Evolutionary conservation across 2,888 invertebrate genomes (phyloP), one percentile per base, ranked within the genome.

Genomic region (Kryphioiulus occultus): DNA sequence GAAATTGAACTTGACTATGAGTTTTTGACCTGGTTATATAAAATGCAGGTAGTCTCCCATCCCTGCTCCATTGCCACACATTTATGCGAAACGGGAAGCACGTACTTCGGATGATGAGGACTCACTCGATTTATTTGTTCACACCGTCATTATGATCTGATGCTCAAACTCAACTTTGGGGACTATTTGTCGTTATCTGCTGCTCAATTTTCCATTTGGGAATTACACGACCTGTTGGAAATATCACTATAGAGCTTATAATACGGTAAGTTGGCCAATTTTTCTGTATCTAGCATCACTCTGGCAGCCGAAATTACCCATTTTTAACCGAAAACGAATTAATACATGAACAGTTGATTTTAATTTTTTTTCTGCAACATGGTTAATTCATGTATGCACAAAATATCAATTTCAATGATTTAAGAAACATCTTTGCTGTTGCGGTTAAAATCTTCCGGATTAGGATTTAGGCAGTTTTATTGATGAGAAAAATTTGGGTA

Each of bases 11-110:
- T 83, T 83, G 83, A 83, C 83, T 83, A 83, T 83, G 83, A 10
- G 85, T 85, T 85, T 85, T 85, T 85, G 85, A 85, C 85, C 85
- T 85, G 85, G 47, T 85, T 85, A 85, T 84, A 84, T 85, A 85
- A 85, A 85, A 85, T 44, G 85, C 42, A 44, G 26, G 85, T 35
- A 42, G 47, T 39, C 39, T 42, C n/a, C 85, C 30, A 30, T n/a
- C 44, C 4, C 44, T 85, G 85, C 85, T 44, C 85, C 85, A 85
- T 85, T 85, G 44, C 42, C 44, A 22, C 42, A 85, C 44, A 44
- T 85, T 85, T 85, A 30, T 83, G 17, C 39, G 35, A 30, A 19
- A 39, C 39, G 1, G 39, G 83, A 83, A 83, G 3, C 83, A 83
- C 39, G 83, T 83, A 39, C 83, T 83, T 32, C 32, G 83, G 2